phyloP scores from a whole-genome alignment of 2,888 invertebrate species.

The Monopis laevigella region DNA sequence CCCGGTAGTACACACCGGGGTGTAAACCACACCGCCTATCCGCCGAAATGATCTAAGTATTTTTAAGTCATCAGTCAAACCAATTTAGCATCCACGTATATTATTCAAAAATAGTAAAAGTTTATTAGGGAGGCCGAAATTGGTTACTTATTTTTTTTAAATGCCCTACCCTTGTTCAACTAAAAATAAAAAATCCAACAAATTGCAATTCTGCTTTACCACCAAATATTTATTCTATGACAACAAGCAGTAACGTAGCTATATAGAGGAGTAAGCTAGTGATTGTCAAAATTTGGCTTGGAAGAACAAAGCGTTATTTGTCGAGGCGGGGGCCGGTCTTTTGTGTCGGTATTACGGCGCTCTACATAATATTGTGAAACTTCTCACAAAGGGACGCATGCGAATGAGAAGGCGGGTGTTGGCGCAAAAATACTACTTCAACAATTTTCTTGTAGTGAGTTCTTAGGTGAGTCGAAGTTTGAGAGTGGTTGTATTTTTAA shows the following conservation, averaged over 20 bases:
- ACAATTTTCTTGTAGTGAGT: neutral
- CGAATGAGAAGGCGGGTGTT: slow-evolving; percentile 3
- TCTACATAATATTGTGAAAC: slow-evolving; percentile 67
- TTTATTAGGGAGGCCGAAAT: too few relatives aligned
- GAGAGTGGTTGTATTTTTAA: neutral
- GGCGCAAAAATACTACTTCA: neutral
- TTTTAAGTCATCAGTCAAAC: too few relatives aligned
- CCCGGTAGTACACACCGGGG: too few relatives aligned
- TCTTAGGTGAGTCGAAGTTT: neutral
- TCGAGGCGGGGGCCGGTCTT: slow-evolving; percentile 44
- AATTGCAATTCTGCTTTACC: too few relatives aligned
- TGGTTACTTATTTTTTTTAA: too few relatives aligned
- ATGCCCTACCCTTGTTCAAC: too few relatives aligned
- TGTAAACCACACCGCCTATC: too few relatives aligned
- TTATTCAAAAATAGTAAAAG: too few relatives aligned
- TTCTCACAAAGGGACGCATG: slow-evolving; percentile 40
- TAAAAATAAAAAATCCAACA: too few relatives aligned
- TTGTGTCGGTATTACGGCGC: slow-evolving; percentile 64
- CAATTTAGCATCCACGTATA: too few relatives aligned
- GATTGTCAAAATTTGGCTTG: slow-evolving; percentile 70
- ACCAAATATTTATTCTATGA: slow-evolving; percentile 32
- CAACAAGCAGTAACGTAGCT: slow-evolving; percentile 35
- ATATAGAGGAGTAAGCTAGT: slow-evolving; percentile 58
- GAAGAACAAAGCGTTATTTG: slow-evolving; percentile 68
- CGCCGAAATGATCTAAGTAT: too few relatives aligned